Conservation (phyloP, 2,888 invertebrate genomes). For the Tillus elongatus region DNA sequence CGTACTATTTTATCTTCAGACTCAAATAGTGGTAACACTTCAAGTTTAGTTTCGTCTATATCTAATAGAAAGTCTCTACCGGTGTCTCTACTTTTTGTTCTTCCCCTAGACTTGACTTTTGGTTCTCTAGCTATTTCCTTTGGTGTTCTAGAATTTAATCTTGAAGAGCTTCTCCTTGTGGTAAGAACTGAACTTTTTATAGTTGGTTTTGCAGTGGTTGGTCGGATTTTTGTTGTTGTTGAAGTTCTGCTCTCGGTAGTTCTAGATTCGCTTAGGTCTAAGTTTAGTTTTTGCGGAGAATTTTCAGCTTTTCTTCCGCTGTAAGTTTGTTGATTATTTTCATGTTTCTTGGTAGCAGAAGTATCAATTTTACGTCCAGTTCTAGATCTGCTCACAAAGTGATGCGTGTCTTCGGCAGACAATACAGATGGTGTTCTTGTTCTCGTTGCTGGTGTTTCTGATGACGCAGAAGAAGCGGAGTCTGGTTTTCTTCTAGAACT, state of each 20-base stretch:
- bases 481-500: conserved; percentile 6
- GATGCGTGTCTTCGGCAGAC: conserved; percentile 16
- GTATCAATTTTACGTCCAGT: conserved; percentile 27
- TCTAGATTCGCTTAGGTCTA: too few relatives aligned
- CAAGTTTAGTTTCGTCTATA: conserved; percentile 36
- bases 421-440: conserved; percentile 23
- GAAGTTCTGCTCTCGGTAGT: too few relatives aligned
- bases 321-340: conserved; percentile 8
- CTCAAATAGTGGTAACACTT: conserved; percentile 38
- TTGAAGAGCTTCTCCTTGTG: neutral
- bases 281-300: too few relatives aligned
- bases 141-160: too few relatives aligned
- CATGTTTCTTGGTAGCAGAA: conserved; percentile 4
- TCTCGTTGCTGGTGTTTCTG: conserved; percentile 18
- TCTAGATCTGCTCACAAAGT: conserved; percentile 28
- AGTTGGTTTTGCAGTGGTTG: conserved; percentile 2
- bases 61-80: conserved; percentile 19
- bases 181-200: neutral
- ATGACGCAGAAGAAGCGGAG: conserved; percentile 2
- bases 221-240: neutral
- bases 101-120: too few relatives aligned
- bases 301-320: conserved; percentile 7
- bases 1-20: conserved; percentile 32
- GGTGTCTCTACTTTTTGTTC: conserved; percentile 7
- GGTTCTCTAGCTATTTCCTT: too few relatives aligned